Base-by-base conservation (phyloP, 2,797 vertebrate species). In the Mus caroli region DNA sequence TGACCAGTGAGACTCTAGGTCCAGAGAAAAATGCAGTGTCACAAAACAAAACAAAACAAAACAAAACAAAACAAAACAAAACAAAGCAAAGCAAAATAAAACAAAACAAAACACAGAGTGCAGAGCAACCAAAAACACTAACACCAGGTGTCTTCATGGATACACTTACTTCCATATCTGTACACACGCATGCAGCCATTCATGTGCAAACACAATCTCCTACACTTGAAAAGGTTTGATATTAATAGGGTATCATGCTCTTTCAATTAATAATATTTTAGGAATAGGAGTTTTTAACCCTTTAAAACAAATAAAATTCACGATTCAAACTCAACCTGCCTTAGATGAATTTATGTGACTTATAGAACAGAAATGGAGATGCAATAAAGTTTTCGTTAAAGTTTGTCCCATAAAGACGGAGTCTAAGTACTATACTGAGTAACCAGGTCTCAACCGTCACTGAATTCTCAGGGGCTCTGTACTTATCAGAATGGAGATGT, bases 401-500 rank as follows among this genome's bases (percentile, higher is more conserved):
- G 60, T 71, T 60, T 34, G 24, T 69, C 78, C 43, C 10, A 31
- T 1, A 91, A 22, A 1, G 77, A 92, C 54, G 4, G 5, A 93
- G 88, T 88, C 46, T 75, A 90, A 86, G 85, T 95, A 90, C 86
- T 2, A 15, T 0, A 80, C n/a, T 34, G 83, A 71, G 9, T 82
- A 43, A 28, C 14, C 13, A 40, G 79, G 6, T 8, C 2, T 88
- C 71, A 0, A 24, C 0, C 52, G n/a, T 24, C 15, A 67, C 1
- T 77, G 58, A 78, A 3, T 64, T 94, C 40, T 93, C 50, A 78
- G 9, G 26, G 46, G 40, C 12, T 71, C 31, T 62, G 2, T 20
- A 60, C 60, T 82, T 0, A 0, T 8, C 17, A 50, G 50, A 31
- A 15, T 31, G 56, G 90, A 34, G n/a, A 96, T 99, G 98, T 98